Percentiles rank a stretch among this genome's conserved stretches.
Conservation (phyloP, 2,888 invertebrate genomes). For the Lithophane socia region DNA sequence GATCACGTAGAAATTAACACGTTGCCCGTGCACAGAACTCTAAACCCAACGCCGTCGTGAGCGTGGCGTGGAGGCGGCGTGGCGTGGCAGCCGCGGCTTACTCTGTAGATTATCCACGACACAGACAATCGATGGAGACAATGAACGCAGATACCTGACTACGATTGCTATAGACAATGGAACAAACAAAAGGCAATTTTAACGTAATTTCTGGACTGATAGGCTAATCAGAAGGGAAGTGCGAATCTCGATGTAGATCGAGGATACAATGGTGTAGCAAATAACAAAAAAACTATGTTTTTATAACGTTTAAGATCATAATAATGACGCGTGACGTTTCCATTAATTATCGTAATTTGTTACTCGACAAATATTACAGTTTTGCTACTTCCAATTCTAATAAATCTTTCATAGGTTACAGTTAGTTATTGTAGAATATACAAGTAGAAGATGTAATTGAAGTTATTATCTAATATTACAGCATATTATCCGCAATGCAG, state of each 20-base stretch:
- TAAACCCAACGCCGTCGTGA: slow-evolving; percentile 54
- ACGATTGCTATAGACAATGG: slow-evolving; percentile 62
- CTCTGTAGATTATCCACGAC: slow-evolving; percentile 47
- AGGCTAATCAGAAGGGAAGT: slow-evolving; percentile 55
- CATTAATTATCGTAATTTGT: slow-evolving; percentile 9
- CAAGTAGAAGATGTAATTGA: slow-evolving; percentile 32
- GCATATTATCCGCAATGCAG: slow-evolving; percentile 26
- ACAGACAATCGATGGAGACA: slow-evolving; percentile 60
- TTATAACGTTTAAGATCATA: neutral
- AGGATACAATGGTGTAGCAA: slow-evolving; percentile 24
- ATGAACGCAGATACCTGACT: slow-evolving; percentile 64
- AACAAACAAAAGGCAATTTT: slow-evolving; percentile 64
- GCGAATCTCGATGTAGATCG: slow-evolving; percentile 49
- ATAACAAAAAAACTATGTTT: slow-evolving; percentile 6
- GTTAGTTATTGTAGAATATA: slow-evolving; percentile 12
- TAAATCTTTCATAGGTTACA: slow-evolving; percentile 5
- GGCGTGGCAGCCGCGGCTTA: neutral
- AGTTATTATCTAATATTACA: slow-evolving; percentile 49
- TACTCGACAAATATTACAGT: neutral
- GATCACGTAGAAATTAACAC: slow-evolving; percentile 83
- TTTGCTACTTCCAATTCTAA: slow-evolving; percentile 4
- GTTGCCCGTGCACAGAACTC: slow-evolving; percentile 72
- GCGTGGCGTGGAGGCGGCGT: slow-evolving; percentile 4
- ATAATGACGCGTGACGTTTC: neutral
- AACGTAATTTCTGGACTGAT: slow-evolving; percentile 60